These are phyloP conservation scores for Acanthurus tractus DNA, from an alignment of 2,797 vertebrate species.

Conservation along the genomic window DNA sequence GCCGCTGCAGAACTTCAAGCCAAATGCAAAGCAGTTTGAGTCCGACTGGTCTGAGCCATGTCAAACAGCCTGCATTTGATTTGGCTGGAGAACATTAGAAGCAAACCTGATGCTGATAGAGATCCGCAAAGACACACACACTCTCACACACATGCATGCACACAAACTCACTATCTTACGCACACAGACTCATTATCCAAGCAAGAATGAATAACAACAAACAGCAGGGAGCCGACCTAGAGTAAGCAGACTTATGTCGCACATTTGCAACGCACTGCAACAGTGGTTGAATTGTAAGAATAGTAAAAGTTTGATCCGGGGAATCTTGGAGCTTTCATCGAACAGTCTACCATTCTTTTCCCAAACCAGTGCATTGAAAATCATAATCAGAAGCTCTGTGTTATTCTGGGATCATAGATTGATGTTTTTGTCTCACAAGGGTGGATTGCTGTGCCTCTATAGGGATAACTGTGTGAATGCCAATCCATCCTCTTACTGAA, in stretches of 20 bases:
- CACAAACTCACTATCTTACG: background rate
- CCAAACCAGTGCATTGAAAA: conserved; percentile 11
- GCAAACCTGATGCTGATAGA: conserved; percentile 63
- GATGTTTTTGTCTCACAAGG: background rate
- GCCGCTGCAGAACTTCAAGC: conserved; percentile 36
- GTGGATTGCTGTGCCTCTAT: background rate
- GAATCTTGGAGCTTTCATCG: conserved; percentile 13
- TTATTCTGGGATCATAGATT: background rate
- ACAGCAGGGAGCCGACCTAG: conserved; percentile 15
- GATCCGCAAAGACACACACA: conserved; percentile 46
- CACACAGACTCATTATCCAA: conserved; percentile 7
- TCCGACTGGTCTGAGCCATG: conserved; percentile 65
- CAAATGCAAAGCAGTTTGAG: conserved; percentile 55
- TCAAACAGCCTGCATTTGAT: conserved; percentile 74
- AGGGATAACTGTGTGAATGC: background rate
- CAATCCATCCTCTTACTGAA: background rate
- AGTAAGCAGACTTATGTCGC: conserved; percentile 7
- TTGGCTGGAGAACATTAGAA: conserved; percentile 77
- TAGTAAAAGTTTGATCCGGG: background rate
- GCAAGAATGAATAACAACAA: conserved; percentile 29
- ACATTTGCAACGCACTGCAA: conserved; percentile 8
- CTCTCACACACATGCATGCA: background rate
- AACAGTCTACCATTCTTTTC: conserved; percentile 15
- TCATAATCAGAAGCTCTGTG: conserved; percentile 8
- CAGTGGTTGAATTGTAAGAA: too few species aligned